Percentiles rank a stretch among this genome's conserved stretches.
These are phyloP conservation scores for Dryocosmus kuriphilus DNA, from an alignment of 2,888 invertebrate species.

Conservation along the genomic window DNA sequence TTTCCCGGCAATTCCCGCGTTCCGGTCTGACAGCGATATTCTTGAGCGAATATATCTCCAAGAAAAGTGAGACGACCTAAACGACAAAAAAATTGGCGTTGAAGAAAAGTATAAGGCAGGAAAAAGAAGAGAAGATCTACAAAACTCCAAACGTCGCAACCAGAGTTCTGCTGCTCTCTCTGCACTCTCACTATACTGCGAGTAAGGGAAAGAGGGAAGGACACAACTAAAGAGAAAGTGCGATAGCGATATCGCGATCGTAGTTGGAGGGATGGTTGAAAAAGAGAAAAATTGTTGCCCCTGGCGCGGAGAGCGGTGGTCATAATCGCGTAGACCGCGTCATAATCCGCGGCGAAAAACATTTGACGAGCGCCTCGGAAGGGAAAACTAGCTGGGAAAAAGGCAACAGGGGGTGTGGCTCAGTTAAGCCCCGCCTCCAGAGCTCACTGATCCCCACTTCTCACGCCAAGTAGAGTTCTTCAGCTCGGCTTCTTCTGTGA, in stretches of 20 bases:
- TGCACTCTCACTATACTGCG: background rate
- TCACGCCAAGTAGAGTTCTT: conserved; percentile 43
- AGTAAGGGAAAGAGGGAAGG: background rate
- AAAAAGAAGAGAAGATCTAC: conserved; percentile 17
- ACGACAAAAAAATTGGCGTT: background rate
- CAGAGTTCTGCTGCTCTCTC: background rate
- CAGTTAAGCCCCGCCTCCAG: conserved; percentile 60
- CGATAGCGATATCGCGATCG: conserved; percentile 38
- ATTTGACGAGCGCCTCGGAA: conserved; percentile 71
- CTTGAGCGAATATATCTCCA: background rate
- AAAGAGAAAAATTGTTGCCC: conserved; percentile 48
- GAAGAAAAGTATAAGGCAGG: conserved; percentile 25
- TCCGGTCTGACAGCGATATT: conserved; percentile 3
- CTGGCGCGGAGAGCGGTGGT: conserved; percentile 66
- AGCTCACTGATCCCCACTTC: conserved; percentile 54
- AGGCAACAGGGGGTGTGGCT: conserved; percentile 63
- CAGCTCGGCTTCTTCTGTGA: conserved; percentile 37
- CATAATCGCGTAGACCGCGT: conserved; percentile 77
- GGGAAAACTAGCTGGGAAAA: conserved; percentile 51
- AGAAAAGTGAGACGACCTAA: conserved; percentile 5
- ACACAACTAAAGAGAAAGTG: background rate
- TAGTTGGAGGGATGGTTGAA: conserved; percentile 38
- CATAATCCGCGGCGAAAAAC: conserved; percentile 78
- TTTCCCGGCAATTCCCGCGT: background rate
- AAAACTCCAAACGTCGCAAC: conserved; percentile 26